Evolutionary conservation across 1,140 invertebrate genomes (phyloP), one percentile per base, ranked within the genome.

Genomic region (Leptopilina boulardi): DNA sequence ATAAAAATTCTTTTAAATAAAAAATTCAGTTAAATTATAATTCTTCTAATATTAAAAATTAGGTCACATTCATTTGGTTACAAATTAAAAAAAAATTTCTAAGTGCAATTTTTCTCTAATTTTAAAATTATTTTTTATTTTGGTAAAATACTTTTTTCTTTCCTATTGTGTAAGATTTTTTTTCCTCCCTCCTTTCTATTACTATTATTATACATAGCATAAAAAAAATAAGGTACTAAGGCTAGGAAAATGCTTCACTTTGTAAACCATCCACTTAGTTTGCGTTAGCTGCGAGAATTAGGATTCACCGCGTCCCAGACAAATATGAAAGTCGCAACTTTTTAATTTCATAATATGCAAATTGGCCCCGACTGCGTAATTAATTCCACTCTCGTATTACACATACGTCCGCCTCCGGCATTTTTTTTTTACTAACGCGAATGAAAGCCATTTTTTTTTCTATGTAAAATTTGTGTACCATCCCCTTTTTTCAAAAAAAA

Each of bases 301-400:
- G 75, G 72, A 85, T 85, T 86, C 83, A 84, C 79, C 75, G 41
- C 75, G 34, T 51, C 78, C 76, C 71, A 76, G 44, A 38, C 77
- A 75, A 86, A 86, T 86, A 86, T 86, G 84, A 84, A 82, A 84
- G 80, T 76, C 38, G 77, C 76, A 83, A 85, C 78, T 82, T 87
- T 87, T 86, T 85, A 85, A 87, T 87, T 86, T 84, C 79, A 80
- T 85, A 82, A 87, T 84, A 86, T 86, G 85, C 82, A 86, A 86
- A 87, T 87, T 82, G 83, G 82, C 75, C 77, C 59, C 71, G 21
- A 56, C 80, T 47, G 77, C 72, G 80, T 85, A 85, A 87, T 87
- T 86, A 87, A 87, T 87, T 87, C 81, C 77, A 42, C 71, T 70
- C 80, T 79, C 79, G 73, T 78, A 79, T 85, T 77, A 84, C 82